Percentiles rank a stretch among this genome's conserved stretches.
phyloP scores from a whole-genome alignment of 1,140 invertebrate genomes.

The Thrips palmi region DNA sequence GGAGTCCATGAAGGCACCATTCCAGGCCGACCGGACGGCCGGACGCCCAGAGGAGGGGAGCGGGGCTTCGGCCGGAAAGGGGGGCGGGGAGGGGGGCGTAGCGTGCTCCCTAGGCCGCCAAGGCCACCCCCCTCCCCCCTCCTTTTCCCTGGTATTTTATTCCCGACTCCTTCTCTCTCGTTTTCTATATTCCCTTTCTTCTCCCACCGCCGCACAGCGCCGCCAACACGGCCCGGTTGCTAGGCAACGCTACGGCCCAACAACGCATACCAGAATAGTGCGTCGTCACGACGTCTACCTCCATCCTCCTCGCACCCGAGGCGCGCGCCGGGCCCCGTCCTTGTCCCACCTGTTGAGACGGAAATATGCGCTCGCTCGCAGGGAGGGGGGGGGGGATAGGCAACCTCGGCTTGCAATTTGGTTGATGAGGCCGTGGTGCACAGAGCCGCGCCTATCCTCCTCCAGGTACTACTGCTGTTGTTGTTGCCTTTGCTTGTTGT shows the following conservation, averaged over 20 bases:
- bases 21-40: neutral
- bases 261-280: neutral
- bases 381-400: too few relatives aligned
- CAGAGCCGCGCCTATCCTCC: too few relatives aligned
- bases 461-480: too few relatives aligned
- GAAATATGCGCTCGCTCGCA: too few relatives aligned
- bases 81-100: constrained; percentile 7
- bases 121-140: neutral
- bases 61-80: neutral
- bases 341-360: too few relatives aligned
- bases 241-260: neutral
- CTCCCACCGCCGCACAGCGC: neutral
- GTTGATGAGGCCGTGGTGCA: too few relatives aligned
- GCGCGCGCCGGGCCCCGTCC: constrained; percentile 4
- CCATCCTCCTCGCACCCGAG: constrained; percentile 1
- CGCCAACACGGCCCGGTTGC: neutral
- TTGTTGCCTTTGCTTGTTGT: too few relatives aligned
- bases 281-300: constrained; percentile 4
- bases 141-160: neutral
- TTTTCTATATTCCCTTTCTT: neutral
- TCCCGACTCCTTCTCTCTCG: neutral
- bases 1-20: neutral
- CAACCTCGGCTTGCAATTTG: too few relatives aligned
- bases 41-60: neutral
- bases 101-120: constrained; percentile 4